Base-by-base conservation (phyloP, 2,888 invertebrate species). In the Melanchra persicariae region DNA sequence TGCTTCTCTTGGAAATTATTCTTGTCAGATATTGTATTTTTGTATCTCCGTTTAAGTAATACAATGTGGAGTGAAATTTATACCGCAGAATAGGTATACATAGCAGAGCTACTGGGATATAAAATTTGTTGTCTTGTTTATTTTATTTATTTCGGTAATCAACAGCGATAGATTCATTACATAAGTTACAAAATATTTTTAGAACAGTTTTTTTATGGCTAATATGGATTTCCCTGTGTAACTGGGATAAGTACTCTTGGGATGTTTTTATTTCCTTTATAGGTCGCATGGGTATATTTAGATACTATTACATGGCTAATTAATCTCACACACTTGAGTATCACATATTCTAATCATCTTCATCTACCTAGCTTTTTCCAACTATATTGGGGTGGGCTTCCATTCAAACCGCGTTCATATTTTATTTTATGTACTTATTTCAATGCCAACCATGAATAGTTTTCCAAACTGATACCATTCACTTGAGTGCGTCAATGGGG, bases 21-120 rank as follows among this genome's bases (percentile, higher is more conserved):
- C 47, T 70, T 52, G 54, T 51, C 49, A n/a, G 45, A 62, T 70
- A 52, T 69, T 66, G 19, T 81, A 54, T 66, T 67, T 58, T 69
- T 74, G 37, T 72, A 52, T 19, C 43, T 26, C 43, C 58, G 24
- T 47, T n/a, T 52, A n/a, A 19, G 47, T 54, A 57, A 66, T 10
- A 60, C 24, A 81, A 60, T 45, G n/a, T 17, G 8, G 24, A 19
- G 2, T 55, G 71, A 34, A 55, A 70, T 34, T 5, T 15, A 63
- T 40, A 47, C 19, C n/a, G 52, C 51, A 55, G 19, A 61, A 40
- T 30, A 67, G 19, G 4, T 49, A 19, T n/a, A 40, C 24, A 24
- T 22, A 12, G 19, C 49, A 12, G 12, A 24, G 24, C 10, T 45
- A 49, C 12, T 1, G 8, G 8, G 30, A 52, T 61, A 24, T 26